Evolutionary conservation across 2,113 vertebrate genomes (phyloP).

Genomic region (Microtus pennsylvanicus): DNA sequence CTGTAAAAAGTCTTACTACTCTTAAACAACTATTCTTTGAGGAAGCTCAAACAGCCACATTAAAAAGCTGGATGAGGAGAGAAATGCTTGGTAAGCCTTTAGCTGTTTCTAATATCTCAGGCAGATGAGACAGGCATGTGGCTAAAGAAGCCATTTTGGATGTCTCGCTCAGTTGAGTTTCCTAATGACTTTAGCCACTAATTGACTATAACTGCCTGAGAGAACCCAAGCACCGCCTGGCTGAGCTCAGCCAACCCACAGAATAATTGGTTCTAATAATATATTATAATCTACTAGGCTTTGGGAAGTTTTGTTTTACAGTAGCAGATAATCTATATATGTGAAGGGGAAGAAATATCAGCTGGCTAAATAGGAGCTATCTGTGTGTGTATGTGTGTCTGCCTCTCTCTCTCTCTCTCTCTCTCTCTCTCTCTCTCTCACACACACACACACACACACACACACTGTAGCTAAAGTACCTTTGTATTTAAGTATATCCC

Average conservation of each 20-base stretch:
- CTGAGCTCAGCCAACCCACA: background rate
- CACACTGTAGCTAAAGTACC: background rate
- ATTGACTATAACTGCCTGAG: background rate
- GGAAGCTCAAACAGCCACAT: background rate
- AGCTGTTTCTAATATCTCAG: background rate
- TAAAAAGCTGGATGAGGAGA: background rate
- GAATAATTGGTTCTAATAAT: constrained; percentile 25
- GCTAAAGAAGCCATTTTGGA: constrained; percentile 26
- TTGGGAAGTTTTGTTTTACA: constrained; percentile 14
- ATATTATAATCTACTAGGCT: background rate
- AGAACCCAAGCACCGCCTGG: background rate
- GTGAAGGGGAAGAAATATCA: background rate
- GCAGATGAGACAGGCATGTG: background rate
- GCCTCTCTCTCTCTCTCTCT: background rate
- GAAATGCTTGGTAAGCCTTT: background rate
- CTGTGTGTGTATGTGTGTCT: background rate
- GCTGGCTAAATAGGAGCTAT: background rate
- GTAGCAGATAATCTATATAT: constrained; percentile 14
- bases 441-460: background rate
- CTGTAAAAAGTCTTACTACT: background rate
- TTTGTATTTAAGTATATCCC: background rate
- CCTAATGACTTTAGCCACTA: background rate
- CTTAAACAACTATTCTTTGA: background rate
- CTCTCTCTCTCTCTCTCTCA: too few relatives aligned
- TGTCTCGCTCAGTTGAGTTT: background rate